Evolutionary conservation across 2,113 vertebrate species (phyloP), one percentile per base, ranked within the genome.

Genomic region (Cepphus grylle): DNA sequence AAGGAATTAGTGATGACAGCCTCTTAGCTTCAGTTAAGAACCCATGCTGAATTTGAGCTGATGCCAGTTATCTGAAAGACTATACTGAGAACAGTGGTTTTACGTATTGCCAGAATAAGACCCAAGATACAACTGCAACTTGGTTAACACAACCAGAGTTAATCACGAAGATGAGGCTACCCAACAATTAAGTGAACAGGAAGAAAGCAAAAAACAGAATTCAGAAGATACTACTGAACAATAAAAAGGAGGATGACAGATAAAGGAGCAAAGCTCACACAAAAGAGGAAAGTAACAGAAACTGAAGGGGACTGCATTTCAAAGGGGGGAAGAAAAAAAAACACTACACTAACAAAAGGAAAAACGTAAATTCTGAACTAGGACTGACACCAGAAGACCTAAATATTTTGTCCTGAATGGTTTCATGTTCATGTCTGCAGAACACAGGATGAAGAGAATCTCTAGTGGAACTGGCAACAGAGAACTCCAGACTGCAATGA

Each of bases 91-190:
- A 56, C 14, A 30, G 40, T 2, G 6, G 30, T 2, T 61, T 79
- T 62, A 65, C 32, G 5, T 20, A 74, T 8, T 52, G 47, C 32
- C 66, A 90, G 62, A 94, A 18, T 34, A 63, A 90, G 63, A 91
- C 13, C 15, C 25, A 40, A 58, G 32, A 55, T 11, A 42, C 18
- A 81, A 73, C 15, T 8, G 17, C 50, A 92, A 81, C 26, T 70
- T n/a, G 25, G 15, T 34, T 92, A 94, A 81, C 52, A 58, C n/a
- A 36, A 27, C 19, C 45, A 9, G 23, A 85, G 43, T 21, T 30
- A 59, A 40, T 19, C 11, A 26, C 0, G 0, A 81, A 84, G 38
- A 45, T 11, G 7, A 30, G 2, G 4, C 7, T 38, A 69, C 5
- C 6, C 26, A 74, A 85, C 43, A 43, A 49, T 26, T 11, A 55